These are phyloP conservation scores for Hephaestus fuliginosus DNA, from an alignment of 2,797 vertebrate species.

Conservation along the genomic window DNA sequence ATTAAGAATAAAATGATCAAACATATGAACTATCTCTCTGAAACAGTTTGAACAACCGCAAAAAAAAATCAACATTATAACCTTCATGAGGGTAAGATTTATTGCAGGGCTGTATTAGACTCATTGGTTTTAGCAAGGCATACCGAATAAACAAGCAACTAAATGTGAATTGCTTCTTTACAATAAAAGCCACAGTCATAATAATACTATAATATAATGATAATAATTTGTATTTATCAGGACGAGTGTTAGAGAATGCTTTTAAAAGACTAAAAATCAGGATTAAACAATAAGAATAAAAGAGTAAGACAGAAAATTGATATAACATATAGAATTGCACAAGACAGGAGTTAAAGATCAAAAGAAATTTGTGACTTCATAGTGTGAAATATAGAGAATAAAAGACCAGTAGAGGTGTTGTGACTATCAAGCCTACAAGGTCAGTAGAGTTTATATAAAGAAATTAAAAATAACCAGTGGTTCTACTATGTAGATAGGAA, in stretches of 20 bases:
- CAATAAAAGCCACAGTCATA: neutral
- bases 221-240: neutral
- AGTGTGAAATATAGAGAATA: conserved; percentile 12
- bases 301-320: neutral
- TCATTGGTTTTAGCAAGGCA: neutral
- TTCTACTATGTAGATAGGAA: neutral
- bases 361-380: neutral
- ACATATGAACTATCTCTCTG: neutral
- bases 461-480: neutral
- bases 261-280: neutral
- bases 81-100: neutral
- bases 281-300: neutral
- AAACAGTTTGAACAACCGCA: neutral
- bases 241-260: neutral
- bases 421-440: neutral
- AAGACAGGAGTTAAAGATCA: neutral
- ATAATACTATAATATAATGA: neutral
- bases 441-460: neutral
- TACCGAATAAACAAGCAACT: neutral
- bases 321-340: neutral
- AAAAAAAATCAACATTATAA: neutral
- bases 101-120: neutral
- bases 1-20: neutral
- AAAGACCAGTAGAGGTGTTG: neutral
- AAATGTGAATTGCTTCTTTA: neutral